Evolutionary conservation across 2,797 vertebrate genomes (phyloP).

Genomic region (Megaceryle alcyon): DNA sequence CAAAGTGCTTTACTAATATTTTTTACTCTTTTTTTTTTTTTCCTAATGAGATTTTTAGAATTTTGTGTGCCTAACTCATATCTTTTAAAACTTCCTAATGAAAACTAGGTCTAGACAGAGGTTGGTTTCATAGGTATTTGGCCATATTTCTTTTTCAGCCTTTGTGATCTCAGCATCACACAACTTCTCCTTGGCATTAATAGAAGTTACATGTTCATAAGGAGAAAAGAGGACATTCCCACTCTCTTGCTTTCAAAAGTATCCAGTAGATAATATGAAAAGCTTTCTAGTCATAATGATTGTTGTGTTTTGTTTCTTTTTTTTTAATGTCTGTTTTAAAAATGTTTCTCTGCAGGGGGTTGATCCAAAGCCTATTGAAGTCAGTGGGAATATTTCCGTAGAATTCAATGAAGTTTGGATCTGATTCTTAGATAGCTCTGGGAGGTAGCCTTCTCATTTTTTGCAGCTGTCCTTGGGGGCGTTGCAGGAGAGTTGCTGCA

Average conservation of each 20-base stretch:
- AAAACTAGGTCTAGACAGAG: neutral
- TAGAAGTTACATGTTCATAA: neutral
- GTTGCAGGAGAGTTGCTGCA: conserved; percentile 34
- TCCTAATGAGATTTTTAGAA: neutral
- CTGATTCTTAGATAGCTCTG: conserved; percentile 45
- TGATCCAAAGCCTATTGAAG: conserved; percentile 66
- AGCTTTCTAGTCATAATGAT: conserved; percentile 50
- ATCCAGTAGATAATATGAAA: conserved; percentile 59
- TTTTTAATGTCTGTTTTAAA: conserved; percentile 59
- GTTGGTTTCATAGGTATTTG: neutral
- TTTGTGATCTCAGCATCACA: neutral
- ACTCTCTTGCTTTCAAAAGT: conserved; percentile 49
- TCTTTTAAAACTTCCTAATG: neutral
- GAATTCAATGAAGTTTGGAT: conserved; percentile 67
- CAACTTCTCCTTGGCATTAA: neutral
- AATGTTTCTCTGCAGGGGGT: conserved; percentile 44
- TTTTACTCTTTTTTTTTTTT: too few species aligned
- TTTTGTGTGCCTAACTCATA: neutral
- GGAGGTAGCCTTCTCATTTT: conserved; percentile 63
- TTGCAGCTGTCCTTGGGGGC: conserved; percentile 65
- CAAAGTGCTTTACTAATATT: neutral
- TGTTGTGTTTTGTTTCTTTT: neutral
- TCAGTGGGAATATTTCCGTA: conserved; percentile 66
- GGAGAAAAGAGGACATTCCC: conserved; percentile 52
- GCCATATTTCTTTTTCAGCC: neutral